Conservation (phyloP, 2,113 vertebrate species). For the Andinoacara biseriatus region DNA sequence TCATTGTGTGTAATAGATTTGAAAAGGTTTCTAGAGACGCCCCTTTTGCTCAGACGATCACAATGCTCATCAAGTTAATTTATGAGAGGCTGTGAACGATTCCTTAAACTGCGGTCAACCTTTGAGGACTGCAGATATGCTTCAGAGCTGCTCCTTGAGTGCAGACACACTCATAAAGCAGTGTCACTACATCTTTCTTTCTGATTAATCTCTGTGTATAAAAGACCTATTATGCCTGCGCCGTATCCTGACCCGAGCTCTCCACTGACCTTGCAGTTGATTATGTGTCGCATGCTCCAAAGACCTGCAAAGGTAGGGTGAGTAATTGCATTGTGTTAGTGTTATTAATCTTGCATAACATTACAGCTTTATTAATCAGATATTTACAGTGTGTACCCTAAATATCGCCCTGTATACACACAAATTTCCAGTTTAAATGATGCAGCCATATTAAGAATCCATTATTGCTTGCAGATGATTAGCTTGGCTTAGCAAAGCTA, state of each 20-base stretch:
- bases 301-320: constrained; percentile 46
- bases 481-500: not conserved
- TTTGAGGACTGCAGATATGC: constrained; percentile 60
- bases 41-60: constrained; percentile 47
- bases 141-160: constrained; percentile 18
- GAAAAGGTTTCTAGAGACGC: constrained; percentile 33
- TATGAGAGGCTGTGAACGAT: constrained; percentile 60
- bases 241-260: constrained; percentile 50
- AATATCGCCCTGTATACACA: constrained; percentile 20
- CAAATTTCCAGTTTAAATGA: constrained; percentile 33
- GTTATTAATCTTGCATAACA: constrained; percentile 61
- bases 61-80: constrained; percentile 69
- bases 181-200: constrained; percentile 53
- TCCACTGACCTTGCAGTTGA: constrained; percentile 68
- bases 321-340: constrained; percentile 46
- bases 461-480: constrained; percentile 25
- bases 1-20: constrained; percentile 49
- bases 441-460: constrained; percentile 19
- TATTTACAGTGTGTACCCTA: constrained; percentile 39
- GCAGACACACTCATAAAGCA: constrained; percentile 59
- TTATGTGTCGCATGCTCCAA: constrained; percentile 58
- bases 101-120: constrained; percentile 62
- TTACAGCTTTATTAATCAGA: constrained; percentile 59
- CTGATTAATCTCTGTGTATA: constrained; percentile 68
- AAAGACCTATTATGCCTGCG: constrained; percentile 52